phyloP scores from a whole-genome alignment of 2,888 invertebrate genomes.

The Tenthredo amoena region DNA sequence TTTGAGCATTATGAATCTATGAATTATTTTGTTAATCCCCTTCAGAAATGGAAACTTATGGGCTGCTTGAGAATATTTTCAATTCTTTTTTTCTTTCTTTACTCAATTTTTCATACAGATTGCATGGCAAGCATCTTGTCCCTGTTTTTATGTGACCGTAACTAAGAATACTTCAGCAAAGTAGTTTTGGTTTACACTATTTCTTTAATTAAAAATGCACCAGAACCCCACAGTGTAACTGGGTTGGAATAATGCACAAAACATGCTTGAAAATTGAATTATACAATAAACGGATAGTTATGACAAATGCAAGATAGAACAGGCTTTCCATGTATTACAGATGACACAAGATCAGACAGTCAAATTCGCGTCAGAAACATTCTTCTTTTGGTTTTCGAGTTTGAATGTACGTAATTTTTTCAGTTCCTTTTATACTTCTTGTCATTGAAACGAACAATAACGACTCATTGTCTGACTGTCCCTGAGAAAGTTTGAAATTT shows the following conservation, averaged over 20 bases:
- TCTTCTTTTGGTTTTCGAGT: not conserved
- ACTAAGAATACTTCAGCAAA: conserved; percentile 39
- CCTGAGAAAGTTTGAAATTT: not conserved
- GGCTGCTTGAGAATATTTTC: conserved; percentile 28
- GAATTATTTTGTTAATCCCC: conserved; percentile 6
- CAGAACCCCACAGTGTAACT: conserved; percentile 53
- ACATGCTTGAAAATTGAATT: conserved; percentile 35
- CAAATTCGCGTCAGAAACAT: not conserved
- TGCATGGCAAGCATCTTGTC: conserved; percentile 70
- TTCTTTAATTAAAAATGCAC: conserved; percentile 65
- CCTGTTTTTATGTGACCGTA: conserved; percentile 58
- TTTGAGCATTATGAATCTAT: not conserved
- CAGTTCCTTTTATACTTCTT: not conserved
- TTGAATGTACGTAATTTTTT: not conserved
- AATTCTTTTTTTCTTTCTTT: not conserved
- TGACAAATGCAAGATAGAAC: not conserved
- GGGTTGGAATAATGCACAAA: conserved; percentile 57
- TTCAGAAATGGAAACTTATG: conserved; percentile 16
- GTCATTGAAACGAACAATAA: not conserved
- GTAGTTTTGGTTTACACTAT: conserved; percentile 45
- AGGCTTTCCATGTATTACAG: not conserved
- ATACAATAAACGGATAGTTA: conserved; percentile 7
- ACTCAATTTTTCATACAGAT: conserved; percentile 43
- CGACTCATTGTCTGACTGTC: not conserved
- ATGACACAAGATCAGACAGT: conserved; percentile 4